Evolutionary conservation across 1,140 invertebrate species (phyloP).

Genomic region (Penaeus vannamei): DNA sequence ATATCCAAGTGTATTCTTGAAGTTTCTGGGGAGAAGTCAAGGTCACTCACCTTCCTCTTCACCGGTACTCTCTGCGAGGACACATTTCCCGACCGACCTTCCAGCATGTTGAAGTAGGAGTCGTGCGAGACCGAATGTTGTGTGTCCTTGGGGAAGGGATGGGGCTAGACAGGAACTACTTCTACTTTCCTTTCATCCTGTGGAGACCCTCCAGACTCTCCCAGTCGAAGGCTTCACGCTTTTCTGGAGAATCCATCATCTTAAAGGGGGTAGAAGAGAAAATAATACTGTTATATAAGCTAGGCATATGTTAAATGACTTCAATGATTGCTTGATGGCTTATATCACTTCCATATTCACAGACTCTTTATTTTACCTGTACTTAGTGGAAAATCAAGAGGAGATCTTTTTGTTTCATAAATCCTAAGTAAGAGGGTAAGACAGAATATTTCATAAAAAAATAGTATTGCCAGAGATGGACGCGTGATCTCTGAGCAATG

Average conservation of each 20-base stretch:
- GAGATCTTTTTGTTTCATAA: too few species aligned
- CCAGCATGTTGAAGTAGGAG: slow-evolving; percentile 87
- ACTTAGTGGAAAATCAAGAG: too few species aligned
- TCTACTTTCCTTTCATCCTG: slow-evolving; percentile 57
- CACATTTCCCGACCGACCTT: slow-evolving; percentile 65
- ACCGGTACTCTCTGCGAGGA: slow-evolving; percentile 58
- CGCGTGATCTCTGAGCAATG: too few species aligned
- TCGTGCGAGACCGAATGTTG: slow-evolving; percentile 87
- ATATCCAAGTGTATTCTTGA: slow-evolving; percentile 78
- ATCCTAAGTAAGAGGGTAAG: too few species aligned
- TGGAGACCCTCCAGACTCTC: slow-evolving; percentile 38
- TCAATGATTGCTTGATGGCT: not conserved
- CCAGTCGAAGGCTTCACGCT: slow-evolving; percentile 31
- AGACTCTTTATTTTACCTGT: not conserved
- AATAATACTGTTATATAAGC: not conserved
- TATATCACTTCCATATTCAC: not conserved
- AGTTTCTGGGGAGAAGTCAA: slow-evolving; percentile 73
- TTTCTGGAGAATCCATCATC: slow-evolving; percentile 57
- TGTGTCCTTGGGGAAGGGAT: slow-evolving; percentile 69
- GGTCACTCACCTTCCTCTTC: slow-evolving; percentile 65
- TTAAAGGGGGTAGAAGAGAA: not conserved
- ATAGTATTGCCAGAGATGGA: too few species aligned
- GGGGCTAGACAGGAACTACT: slow-evolving; percentile 62
- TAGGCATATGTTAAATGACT: too few species aligned
- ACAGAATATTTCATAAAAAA: too few species aligned